Evolutionary conservation across 2,797 vertebrate genomes (phyloP).

Genomic region (Pantherophis vulpinus): DNA sequence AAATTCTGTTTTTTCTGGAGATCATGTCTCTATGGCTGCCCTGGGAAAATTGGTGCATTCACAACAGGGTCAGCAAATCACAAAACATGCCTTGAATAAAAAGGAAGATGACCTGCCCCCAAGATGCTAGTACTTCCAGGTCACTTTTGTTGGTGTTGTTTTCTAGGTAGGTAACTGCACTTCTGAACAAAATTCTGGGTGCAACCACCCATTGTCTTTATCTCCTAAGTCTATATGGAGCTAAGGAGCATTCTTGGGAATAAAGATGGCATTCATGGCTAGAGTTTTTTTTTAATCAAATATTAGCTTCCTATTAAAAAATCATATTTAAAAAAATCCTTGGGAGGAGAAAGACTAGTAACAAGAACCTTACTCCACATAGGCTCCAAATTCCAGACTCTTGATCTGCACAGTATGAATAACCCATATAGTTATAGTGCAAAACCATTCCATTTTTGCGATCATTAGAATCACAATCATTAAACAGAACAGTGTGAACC

Average conservation of each 20-base stretch:
- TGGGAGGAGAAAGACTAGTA: not conserved
- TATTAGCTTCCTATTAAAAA: not conserved
- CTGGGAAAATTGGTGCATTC: not conserved
- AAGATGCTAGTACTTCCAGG: not conserved
- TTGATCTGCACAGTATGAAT: not conserved
- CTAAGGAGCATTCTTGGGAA: not conserved
- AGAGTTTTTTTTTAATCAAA: not conserved
- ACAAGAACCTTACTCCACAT: not conserved
- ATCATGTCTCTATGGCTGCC: not conserved
- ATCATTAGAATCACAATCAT: not conserved
- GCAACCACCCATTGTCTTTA: not conserved
- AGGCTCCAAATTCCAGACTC: not conserved
- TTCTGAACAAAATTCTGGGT: not conserved
- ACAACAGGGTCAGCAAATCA: not conserved
- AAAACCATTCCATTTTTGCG: not conserved
- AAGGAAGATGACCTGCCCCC: not conserved
- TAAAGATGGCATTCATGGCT: not conserved
- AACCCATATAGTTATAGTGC: not conserved
- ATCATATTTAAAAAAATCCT: not conserved
- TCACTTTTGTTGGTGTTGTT: not conserved
- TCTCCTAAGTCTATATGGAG: not conserved
- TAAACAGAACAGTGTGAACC: not conserved
- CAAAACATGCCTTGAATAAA: not conserved
- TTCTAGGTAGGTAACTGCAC: not conserved
- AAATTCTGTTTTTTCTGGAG: not conserved